Evolutionary conservation across 2,888 invertebrate species (phyloP).

Genomic region (Gymnosoma rotundatum): DNA sequence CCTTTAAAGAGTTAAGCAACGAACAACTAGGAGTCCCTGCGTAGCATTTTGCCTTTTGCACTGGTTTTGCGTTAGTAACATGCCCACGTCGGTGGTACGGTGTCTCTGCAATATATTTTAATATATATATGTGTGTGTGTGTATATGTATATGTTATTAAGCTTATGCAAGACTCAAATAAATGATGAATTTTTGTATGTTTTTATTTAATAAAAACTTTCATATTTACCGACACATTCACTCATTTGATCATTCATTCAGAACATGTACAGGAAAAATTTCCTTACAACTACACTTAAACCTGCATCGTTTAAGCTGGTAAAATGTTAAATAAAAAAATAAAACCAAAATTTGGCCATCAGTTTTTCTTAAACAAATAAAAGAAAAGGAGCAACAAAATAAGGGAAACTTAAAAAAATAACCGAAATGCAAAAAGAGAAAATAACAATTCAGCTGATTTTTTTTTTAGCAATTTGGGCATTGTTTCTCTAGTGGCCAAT

Average conservation of each 20-base stretch:
- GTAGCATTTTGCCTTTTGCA: not conserved
- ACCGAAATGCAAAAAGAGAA: constrained; percentile 31
- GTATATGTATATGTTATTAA: constrained; percentile 7
- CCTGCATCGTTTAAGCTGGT: constrained; percentile 37
- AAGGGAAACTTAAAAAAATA: constrained; percentile 23
- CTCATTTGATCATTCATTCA: constrained; percentile 17
- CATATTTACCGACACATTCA: constrained; percentile 62
- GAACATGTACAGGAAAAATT: constrained; percentile 26
- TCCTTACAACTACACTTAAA: constrained; percentile 14
- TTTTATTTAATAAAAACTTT: constrained; percentile 66
- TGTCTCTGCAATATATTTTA: not conserved
- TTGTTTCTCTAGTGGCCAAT: constrained; percentile 61
- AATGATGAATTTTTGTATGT: constrained; percentile 58
- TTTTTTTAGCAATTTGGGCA: constrained; percentile 53
- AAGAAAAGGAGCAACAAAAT: constrained; percentile 3
- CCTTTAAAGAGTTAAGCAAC: constrained; percentile 37
- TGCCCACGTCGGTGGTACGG: constrained; percentile 32
- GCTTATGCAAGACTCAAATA: constrained; percentile 37
- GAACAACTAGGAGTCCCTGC: constrained; percentile 19
- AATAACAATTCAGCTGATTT: constrained; percentile 25
- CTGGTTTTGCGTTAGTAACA: constrained; percentile 22
- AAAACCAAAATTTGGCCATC: constrained; percentile 45
- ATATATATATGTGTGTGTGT: not conserved
- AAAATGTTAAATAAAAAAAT: constrained; percentile 14
- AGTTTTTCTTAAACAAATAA: constrained; percentile 48